A percentile compares a stretch with the other conserved stretches of the same genome.
Conservation (phyloP, 2,113 vertebrate genomes). For the Bagarius yarrelli region DNA sequence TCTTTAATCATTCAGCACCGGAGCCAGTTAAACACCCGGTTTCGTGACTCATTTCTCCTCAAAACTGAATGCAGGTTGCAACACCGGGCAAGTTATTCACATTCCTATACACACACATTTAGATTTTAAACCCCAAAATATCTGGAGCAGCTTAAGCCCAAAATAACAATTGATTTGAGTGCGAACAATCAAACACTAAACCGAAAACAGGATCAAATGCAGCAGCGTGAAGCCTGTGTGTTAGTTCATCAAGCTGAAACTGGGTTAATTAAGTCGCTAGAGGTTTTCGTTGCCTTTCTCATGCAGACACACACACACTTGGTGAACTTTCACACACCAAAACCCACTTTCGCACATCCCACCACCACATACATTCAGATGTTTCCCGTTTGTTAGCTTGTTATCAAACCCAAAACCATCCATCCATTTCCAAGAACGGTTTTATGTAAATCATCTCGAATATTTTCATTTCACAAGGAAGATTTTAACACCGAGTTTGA, state of each 20-base stretch:
- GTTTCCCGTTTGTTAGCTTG: neutral
- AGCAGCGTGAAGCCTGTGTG: neutral
- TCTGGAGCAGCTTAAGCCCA: neutral
- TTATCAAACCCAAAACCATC: neutral
- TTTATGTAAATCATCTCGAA: neutral
- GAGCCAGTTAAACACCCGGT: no score
- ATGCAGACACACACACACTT: neutral
- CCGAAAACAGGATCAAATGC: neutral
- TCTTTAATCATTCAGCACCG: no score
- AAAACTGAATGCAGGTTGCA: no score
- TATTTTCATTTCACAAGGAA: neutral
- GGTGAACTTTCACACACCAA: neutral
- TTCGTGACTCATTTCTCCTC: no score
- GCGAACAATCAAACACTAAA: no score
- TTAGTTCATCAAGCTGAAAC: conserved; percentile 5
- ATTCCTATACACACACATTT: neutral
- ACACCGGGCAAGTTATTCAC: neutral
- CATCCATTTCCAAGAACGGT: neutral
- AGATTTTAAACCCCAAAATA: neutral
- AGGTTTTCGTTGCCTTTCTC: neutral
- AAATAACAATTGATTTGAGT: neutral
- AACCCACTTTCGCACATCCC: neutral
- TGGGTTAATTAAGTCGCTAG: neutral
- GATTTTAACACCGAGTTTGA: no score
- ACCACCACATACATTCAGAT: neutral